Evolutionary conservation across 2,888 invertebrate genomes (phyloP), one percentile per base, ranked within the genome.

Genomic region (Eurois occulta): DNA sequence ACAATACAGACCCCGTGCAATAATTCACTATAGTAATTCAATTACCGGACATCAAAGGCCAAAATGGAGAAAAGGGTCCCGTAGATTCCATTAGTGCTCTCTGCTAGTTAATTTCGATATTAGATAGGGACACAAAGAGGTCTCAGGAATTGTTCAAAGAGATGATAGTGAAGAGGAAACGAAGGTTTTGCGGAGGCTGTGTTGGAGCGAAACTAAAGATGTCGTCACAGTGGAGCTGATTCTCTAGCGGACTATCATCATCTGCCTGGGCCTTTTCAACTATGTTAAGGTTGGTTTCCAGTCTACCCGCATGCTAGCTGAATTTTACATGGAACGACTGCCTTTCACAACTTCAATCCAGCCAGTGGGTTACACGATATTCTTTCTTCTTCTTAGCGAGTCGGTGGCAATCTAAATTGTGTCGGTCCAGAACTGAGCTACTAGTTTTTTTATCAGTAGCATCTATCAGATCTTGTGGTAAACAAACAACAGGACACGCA

Each of bases 81-180:
- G 32, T 76, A 70, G 64, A 85, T 81, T 84, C 86, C 79, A 90
- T 88, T 88, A 84, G 67, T 68, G 68, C 73, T 82, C 72, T 77
- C 65, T 11, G 48, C 52, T 64, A 83, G 77, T 75, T 85, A 81
- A 87, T 88, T 84, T 73, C 24, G 52, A 74, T 67, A 71, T 72
- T 48, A 88, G 64, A 70, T 66, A 65, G 60, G 41, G 16, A 71
- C n/a, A 81, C 79, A 85, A 85, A 84, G 66, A 69, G 64, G 38
- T 58, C 65, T 58, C 55, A 11, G 16, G 28, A 69, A 62, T 72
- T 62, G 70, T 58, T 70, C 77, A 72, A 81, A 62, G 52, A 43
- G 38, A 38, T 46, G 43, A 71, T 62, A 46, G 58, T 64, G 21
- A 35, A 1, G 11, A 66, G 28, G 46, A 74, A 32, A 68, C 67